A percentile compares a stretch with the other conserved stretches of the same genome.
Conservation (phyloP, 2,113 vertebrate genomes). For the Sebastes schlegelii region DNA sequence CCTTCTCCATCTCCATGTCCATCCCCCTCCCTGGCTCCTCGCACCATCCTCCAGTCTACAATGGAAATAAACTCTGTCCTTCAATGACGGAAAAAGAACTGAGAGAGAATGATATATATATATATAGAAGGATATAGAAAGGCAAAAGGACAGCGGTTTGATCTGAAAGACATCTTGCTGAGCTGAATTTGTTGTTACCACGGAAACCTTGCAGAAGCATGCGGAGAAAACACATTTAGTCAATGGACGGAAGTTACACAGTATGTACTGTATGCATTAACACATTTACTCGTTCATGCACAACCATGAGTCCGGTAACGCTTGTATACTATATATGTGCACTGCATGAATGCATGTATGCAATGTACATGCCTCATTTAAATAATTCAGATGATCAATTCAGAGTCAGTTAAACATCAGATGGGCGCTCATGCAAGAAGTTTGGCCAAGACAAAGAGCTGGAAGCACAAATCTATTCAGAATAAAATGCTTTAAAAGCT, state of each 20-base stretch:
- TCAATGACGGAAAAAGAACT: conserved; percentile 18
- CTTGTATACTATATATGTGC: not conserved
- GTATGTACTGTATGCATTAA: conserved; percentile 20
- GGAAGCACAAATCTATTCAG: not conserved
- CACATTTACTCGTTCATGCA: conserved; percentile 46
- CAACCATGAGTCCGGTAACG: conserved; percentile 10
- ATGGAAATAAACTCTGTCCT: conserved; percentile 16
- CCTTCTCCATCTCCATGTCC: conserved; percentile 36
- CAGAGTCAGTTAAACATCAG: conserved; percentile 22
- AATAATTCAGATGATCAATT: conserved; percentile 67
- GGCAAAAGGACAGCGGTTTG: not conserved
- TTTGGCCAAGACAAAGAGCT: not conserved
- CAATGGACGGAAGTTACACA: conserved; percentile 18
- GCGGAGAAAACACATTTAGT: conserved; percentile 15
- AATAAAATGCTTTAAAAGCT: not conserved
- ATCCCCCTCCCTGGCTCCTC: conserved; percentile 35
- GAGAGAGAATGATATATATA: not conserved
- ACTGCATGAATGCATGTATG: conserved; percentile 15
- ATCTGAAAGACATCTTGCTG: conserved; percentile 10
- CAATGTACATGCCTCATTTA: conserved; percentile 13
- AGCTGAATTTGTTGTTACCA: conserved; percentile 37
- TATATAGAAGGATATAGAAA: not conserved
- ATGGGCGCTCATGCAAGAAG: not conserved
- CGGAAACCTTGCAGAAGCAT: conserved; percentile 20
- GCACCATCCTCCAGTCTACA: not conserved